phyloP scores from a whole-genome alignment of 1,140 invertebrate species.

The Drosophila tani region DNA sequence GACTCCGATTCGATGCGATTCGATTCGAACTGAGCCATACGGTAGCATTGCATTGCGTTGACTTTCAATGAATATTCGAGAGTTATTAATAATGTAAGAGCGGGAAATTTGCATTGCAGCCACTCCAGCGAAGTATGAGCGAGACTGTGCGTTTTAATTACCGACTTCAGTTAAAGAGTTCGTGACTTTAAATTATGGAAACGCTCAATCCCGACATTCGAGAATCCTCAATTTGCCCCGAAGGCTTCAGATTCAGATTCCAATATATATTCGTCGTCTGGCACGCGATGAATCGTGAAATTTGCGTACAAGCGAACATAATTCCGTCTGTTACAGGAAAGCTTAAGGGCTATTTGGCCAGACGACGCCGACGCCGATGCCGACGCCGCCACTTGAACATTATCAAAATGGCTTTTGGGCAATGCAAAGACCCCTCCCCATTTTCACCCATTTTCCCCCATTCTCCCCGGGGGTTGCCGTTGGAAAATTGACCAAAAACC shows the following conservation, averaged over 20 bases:
- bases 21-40: conserved; percentile 25
- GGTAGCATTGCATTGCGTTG: conserved; percentile 30
- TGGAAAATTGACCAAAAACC: conserved; percentile 9
- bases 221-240: conserved; percentile 20
- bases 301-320: conserved; percentile 38
- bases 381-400: conserved; percentile 25
- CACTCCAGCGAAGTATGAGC: conserved; percentile 13
- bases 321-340: conserved; percentile 14
- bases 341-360: conserved; percentile 38
- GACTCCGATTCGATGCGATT: conserved; percentile 11
- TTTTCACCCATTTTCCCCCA: background rate
- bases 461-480: background rate
- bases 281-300: conserved; percentile 55
- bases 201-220: background rate
- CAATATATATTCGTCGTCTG: conserved; percentile 37
- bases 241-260: conserved; percentile 6
- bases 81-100: conserved; percentile 55
- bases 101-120: conserved; percentile 21
- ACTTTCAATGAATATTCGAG: conserved; percentile 69
- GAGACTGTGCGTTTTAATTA: conserved; percentile 38
- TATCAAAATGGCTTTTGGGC: conserved; percentile 9
- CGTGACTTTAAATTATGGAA: conserved; percentile 12
- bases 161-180: conserved; percentile 22
- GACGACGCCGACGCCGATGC: conserved; percentile 15
- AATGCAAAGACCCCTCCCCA: background rate